Conservation (phyloP, 1,140 invertebrate species). For the Drosophila athabasca region DNA sequence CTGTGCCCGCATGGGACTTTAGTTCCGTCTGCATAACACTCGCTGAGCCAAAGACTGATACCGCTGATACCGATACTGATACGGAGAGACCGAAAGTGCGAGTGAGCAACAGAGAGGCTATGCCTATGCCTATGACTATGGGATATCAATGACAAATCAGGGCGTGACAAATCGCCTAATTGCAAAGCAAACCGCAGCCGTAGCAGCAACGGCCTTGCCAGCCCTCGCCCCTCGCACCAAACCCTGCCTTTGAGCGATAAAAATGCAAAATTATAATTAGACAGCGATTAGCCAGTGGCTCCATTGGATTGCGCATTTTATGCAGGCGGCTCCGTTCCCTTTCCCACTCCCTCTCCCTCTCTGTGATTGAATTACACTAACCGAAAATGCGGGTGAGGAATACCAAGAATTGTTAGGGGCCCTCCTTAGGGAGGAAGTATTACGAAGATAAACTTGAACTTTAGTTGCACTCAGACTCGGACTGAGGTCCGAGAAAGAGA, state of each 20-base stretch:
- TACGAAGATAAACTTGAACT: slow-evolving; percentile 42
- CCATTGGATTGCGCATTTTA: slow-evolving; percentile 68
- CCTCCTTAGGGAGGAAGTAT: slow-evolving; percentile 25
- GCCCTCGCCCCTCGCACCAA: background rate
- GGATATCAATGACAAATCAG: slow-evolving; percentile 75
- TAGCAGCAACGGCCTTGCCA: slow-evolving; percentile 41
- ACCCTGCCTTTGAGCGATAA: slow-evolving; percentile 31
- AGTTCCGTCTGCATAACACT: slow-evolving; percentile 23
- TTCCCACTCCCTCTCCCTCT: background rate
- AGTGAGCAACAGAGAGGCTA: slow-evolving; percentile 31
- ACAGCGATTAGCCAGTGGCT: slow-evolving; percentile 68
- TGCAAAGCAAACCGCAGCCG: slow-evolving; percentile 56
- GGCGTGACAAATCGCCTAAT: slow-evolving; percentile 76
- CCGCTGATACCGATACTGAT: no score
- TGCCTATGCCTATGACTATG: background rate
- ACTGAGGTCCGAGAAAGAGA: slow-evolving; percentile 8
- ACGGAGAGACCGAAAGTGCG: no score
- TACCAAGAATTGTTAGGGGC: slow-evolving; percentile 28
- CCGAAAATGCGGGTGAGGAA: slow-evolving; percentile 60
- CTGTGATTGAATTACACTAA: slow-evolving; percentile 63
- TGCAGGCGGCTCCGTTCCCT: slow-evolving; percentile 44
- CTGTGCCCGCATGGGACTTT: slow-evolving; percentile 15
- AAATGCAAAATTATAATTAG: slow-evolving; percentile 76
- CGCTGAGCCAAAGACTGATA: slow-evolving; percentile 9
- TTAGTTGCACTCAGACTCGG: slow-evolving; percentile 11